Evolutionary conservation across 1,140 invertebrate genomes (phyloP).

Genomic region (Cylas formicarius): DNA sequence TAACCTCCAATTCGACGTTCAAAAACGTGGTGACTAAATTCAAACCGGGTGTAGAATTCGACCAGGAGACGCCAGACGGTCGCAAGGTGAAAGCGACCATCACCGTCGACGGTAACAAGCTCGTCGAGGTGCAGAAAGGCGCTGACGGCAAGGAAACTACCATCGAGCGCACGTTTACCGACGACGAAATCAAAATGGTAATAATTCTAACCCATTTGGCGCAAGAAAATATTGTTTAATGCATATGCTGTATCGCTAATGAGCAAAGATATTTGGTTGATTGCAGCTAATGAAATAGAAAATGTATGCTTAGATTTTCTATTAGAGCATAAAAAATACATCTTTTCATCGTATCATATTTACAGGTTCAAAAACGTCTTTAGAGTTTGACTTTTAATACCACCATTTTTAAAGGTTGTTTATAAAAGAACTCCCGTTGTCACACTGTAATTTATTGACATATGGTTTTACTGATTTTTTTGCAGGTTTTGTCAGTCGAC

Average conservation of each 20-base stretch:
- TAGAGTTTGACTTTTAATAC: neutral
- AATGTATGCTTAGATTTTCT: neutral
- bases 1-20: constrained; percentile 76
- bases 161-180: constrained; percentile 60
- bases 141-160: constrained; percentile 56
- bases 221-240: constrained; percentile 11
- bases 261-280: neutral
- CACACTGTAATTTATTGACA: neutral
- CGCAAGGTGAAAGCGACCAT: constrained; percentile 69
- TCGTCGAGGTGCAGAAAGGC: constrained; percentile 63
- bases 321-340: constrained; percentile 6
- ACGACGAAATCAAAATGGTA: constrained; percentile 65
- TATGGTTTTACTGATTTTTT: constrained; percentile 33
- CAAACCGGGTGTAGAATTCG: constrained; percentile 74
- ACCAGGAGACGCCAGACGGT: constrained; percentile 79
- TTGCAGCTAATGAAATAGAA: neutral
- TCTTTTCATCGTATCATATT: neutral
- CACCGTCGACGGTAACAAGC: constrained; percentile 59
- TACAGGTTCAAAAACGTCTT: neutral
- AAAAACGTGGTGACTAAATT: constrained; percentile 74
- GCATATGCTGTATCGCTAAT: neutral
- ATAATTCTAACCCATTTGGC: constrained; percentile 13
- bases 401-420: neutral
- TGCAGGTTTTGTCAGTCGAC: constrained; percentile 52
- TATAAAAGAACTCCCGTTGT: constrained; percentile 1